Evolutionary conservation across 2,113 vertebrate species (phyloP).

Genomic region (Rallus limicola): DNA sequence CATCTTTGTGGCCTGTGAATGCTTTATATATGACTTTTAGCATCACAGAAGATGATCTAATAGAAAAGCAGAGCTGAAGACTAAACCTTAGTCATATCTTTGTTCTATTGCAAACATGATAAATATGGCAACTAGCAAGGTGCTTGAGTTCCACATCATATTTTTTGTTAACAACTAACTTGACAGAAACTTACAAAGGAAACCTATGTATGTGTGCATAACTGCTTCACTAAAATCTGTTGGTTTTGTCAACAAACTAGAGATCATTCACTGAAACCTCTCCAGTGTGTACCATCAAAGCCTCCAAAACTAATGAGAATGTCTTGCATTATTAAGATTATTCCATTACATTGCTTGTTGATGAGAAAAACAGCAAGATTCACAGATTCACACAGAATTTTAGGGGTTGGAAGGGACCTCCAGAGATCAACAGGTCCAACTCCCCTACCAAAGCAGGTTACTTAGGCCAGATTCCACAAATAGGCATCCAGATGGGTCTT

Average conservation of each 20-base stretch:
- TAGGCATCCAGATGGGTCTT: too few species aligned
- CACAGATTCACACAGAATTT: too few species aligned
- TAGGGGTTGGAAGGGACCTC: too few species aligned
- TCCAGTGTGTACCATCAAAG: neutral
- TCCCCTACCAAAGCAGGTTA: too few species aligned
- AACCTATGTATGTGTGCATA: neutral
- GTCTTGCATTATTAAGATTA: neutral
- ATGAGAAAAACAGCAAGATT: neutral
- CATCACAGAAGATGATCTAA: neutral
- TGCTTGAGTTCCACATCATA: neutral
- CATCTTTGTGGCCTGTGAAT: too few species aligned
- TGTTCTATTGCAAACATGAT: neutral
- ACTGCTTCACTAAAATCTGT: neutral
- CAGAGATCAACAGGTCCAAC: too few species aligned
- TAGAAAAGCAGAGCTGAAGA: neutral
- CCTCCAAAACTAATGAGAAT: neutral
- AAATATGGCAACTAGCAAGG: neutral
- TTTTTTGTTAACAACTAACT: neutral
- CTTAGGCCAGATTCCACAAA: too few species aligned
- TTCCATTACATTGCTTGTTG: neutral
- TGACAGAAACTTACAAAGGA: neutral
- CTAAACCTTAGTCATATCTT: neutral
- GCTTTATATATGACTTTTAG: neutral
- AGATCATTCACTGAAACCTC: too few species aligned
- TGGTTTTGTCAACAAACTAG: neutral